Conservation (phyloP, 2,797 vertebrate species). For the Danio tinwini region DNA sequence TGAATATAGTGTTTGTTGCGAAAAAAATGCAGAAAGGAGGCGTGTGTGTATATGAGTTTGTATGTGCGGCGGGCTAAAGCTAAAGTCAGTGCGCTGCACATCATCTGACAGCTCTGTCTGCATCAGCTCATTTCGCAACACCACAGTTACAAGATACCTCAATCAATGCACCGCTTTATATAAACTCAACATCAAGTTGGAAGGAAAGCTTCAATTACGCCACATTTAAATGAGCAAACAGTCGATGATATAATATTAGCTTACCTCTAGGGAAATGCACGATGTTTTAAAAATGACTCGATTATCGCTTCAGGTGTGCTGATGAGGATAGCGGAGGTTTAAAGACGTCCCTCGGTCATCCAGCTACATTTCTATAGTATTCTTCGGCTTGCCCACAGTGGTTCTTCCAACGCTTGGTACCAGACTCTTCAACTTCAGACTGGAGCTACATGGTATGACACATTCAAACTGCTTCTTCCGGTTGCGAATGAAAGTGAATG, state of each 20-base stretch:
- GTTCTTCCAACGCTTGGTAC: constrained; percentile 18
- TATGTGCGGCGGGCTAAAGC: constrained; percentile 19
- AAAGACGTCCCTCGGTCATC: neutral
- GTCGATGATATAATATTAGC: neutral
- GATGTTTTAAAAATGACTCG: constrained; percentile 1
- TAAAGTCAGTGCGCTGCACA: constrained; percentile 14
- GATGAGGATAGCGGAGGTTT: neutral
- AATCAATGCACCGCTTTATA: neutral
- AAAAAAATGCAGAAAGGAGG: neutral
- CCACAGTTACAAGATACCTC: neutral
- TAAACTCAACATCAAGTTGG: too few species aligned
- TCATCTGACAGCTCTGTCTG: constrained; percentile 31
- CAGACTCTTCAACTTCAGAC: constrained; percentile 63
- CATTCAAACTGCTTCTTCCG: constrained; percentile 59
- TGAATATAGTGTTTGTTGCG: neutral
- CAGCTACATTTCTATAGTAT: constrained; percentile 31
- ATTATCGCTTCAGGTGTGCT: neutral
- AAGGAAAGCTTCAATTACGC: neutral
- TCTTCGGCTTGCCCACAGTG: neutral
- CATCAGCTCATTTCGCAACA: constrained; percentile 3
- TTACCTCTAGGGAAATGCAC: constrained; percentile 38
- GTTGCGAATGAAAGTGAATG: constrained; percentile 40
- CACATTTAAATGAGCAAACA: neutral
- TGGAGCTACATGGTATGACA: constrained; percentile 67
- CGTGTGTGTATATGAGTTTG: too few species aligned